These are phyloP conservation scores for Xestobium rufovillosum DNA, from an alignment of 2,888 invertebrate species.

Conservation along the genomic window DNA sequence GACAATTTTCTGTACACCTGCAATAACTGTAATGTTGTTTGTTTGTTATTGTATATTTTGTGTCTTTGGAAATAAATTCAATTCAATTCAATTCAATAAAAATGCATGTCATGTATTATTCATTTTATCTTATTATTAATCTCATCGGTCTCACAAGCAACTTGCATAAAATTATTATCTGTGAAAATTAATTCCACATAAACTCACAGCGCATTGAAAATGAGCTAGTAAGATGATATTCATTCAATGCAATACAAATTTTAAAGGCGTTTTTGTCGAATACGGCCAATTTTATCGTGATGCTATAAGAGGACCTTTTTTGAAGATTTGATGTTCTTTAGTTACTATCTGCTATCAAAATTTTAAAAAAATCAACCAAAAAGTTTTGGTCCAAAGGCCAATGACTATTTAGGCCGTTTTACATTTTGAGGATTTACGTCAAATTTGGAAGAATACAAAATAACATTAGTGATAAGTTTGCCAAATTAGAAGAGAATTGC, in stretches of 20 bases:
- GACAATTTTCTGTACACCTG: too few relatives aligned
- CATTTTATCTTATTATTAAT: too few relatives aligned
- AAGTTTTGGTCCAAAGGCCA: neutral
- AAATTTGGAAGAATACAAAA: constrained; percentile 3
- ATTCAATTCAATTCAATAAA: too few relatives aligned
- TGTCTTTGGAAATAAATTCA: too few relatives aligned
- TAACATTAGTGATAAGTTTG: neutral
- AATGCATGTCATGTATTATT: too few relatives aligned
- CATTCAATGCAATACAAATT: constrained; percentile 1
- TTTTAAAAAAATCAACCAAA: neutral
- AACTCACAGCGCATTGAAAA: constrained; percentile 4
- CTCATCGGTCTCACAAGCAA: too few relatives aligned
- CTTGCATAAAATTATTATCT: too few relatives aligned
- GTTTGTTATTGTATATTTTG: too few relatives aligned
- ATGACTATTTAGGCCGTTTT: constrained; percentile 4
- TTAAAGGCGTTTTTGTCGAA: constrained; percentile 5
- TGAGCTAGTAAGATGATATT: neutral
- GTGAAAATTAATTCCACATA: too few relatives aligned
- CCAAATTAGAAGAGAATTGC: constrained; percentile 2
- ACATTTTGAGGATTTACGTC: constrained; percentile 1
- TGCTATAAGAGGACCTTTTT: too few relatives aligned
- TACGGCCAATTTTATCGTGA: constrained; percentile 4
- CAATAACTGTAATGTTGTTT: too few relatives aligned
- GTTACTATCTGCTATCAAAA: neutral
- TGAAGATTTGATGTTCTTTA: too few relatives aligned